Evolutionary conservation across 2,797 vertebrate genomes (phyloP).

Genomic region (Phalloptychus januarius): DNA sequence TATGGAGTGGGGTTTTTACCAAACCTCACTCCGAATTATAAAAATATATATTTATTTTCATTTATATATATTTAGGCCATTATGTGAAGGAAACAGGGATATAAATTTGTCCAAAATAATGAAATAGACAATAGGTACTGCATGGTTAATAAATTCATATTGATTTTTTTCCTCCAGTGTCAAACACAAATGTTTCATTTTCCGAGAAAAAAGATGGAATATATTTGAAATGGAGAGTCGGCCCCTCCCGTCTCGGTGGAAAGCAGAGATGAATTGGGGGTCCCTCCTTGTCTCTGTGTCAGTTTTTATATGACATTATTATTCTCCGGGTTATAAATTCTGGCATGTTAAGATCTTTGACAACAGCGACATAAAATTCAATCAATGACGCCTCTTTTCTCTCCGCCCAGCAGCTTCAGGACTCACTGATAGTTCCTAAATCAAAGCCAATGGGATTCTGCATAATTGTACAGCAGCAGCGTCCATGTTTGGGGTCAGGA

Average conservation of each 20-base stretch:
- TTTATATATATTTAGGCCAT: constrained; percentile 29
- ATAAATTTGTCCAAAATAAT: constrained; percentile 71
- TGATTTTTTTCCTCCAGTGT: constrained; percentile 72
- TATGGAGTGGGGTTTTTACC: not conserved
- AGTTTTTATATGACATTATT: constrained; percentile 87
- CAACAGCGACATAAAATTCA: constrained; percentile 86
- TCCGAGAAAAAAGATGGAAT: constrained; percentile 60
- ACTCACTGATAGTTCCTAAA: constrained; percentile 77
- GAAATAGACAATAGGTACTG: constrained; percentile 56
- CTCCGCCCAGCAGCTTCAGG: constrained; percentile 44
- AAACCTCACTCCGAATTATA: not conserved
- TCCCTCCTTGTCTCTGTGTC: constrained; percentile 74
- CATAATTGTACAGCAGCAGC: constrained; percentile 76
- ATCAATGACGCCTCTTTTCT: constrained; percentile 78
- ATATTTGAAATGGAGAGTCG: constrained; percentile 60
- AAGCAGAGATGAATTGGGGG: constrained; percentile 59
- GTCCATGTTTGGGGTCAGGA: constrained; percentile 46
- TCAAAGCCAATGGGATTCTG: constrained; percentile 77
- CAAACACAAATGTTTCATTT: constrained; percentile 79
- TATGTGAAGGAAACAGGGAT: constrained; percentile 28
- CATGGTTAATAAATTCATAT: constrained; percentile 73
- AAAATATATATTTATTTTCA: not conserved
- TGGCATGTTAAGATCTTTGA: constrained; percentile 85
- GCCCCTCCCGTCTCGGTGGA: constrained; percentile 26
- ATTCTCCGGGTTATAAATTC: constrained; percentile 85